Base-by-base conservation (phyloP, 1,140 invertebrate genomes). In the Drosophila ercepeae region DNA sequence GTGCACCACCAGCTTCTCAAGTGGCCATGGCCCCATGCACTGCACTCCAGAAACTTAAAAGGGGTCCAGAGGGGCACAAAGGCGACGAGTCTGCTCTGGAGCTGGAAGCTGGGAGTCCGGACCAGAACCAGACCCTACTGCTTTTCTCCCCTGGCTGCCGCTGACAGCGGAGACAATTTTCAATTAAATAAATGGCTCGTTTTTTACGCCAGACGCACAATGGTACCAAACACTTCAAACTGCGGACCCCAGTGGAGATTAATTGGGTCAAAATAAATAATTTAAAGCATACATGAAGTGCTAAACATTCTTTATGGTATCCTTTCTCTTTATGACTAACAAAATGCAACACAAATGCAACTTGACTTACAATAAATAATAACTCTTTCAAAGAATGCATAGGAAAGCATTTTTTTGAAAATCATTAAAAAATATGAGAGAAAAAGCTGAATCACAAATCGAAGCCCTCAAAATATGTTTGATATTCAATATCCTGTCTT, bases 111-210 rank as follows among this genome's bases (percentile, higher is more conserved):
- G 13, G 36, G 44, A 36, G 44, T 32, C 36, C 39, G 29, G 18
- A 14, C 23, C 34, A 48, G 27, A 16, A 6, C 32, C 60, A 49
- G 46, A 18, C 52, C 51, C 39, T 72, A 61, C 27, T 54, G 68
- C 49, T 50, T 50, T 53, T 65, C 53, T 21, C 52, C 44, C 34
- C 54, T 49, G 46, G 52, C 79, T 83, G 79, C 50, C 48, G 71
- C 60, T 86, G 79, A 83, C 79, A 83, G 79, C 81, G 61, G 68
- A 83, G 79, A 83, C 79, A 83, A 83, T 83, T 83, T 83, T 83
- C 79, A 83, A 83, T 83, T 83, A 83, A 83, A 83, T 83, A 83
- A 83, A 83, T 83, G 65, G 75, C 60, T 84, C 52, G 68, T 83
- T 86, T 83, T 68, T 75, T 78, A 63, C 53, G 51, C 71, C 73